Percentiles rank a stretch among this genome's conserved stretches.
Evolutionary conservation across 2,888 invertebrate species (phyloP).

Genomic region (Dolichopus griseipennis): DNA sequence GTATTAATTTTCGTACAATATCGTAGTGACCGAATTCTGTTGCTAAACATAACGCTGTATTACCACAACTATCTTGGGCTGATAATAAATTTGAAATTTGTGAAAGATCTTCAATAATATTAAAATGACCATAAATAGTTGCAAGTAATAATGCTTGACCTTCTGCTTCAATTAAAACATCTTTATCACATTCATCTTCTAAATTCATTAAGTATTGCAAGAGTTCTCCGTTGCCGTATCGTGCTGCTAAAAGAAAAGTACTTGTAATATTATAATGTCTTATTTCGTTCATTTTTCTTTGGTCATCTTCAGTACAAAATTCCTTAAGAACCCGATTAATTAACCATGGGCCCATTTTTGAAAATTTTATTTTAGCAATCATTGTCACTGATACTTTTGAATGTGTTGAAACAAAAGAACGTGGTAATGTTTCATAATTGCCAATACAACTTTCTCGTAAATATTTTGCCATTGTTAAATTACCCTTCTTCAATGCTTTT

Average conservation of each 20-base stretch:
- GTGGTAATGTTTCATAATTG: neutral
- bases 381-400: neutral
- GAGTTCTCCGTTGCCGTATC: neutral
- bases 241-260: neutral
- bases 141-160: neutral
- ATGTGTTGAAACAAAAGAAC: neutral
- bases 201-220: neutral
- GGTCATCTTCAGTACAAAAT: neutral
- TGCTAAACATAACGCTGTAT: neutral
- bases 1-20: neutral
- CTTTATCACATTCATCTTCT: neutral
- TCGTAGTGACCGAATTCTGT: neutral
- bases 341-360: neutral
- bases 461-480: conserved; percentile 2
- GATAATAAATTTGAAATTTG: neutral
- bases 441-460: neutral
- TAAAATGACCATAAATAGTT: neutral
- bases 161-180: neutral
- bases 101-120: neutral
- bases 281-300: neutral
- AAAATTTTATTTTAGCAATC: neutral
- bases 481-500: conserved; percentile 12
- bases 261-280: neutral
- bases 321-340: neutral
- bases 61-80: neutral